A percentile compares a stretch with the other conserved stretches of the same genome.
phyloP scores from a whole-genome alignment of 2,797 vertebrate species.

The Gambusia yucatana region DNA sequence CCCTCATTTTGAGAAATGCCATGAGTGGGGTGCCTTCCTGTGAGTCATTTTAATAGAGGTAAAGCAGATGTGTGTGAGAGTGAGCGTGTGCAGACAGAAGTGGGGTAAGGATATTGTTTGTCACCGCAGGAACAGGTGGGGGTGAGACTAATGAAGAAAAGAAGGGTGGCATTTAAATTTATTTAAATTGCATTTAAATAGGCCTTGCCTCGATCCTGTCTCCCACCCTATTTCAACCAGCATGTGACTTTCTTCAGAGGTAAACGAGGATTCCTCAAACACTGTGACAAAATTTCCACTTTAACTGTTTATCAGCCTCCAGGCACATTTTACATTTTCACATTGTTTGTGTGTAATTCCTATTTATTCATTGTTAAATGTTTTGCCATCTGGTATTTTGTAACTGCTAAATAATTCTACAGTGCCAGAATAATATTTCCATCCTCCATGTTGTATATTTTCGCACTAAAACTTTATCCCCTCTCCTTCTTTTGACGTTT shows the following conservation, averaged over 20 bases:
- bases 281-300: slow-evolving; percentile 29
- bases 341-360: slow-evolving; percentile 15
- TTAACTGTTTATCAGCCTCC: slow-evolving; percentile 6
- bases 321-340: slow-evolving; percentile 25
- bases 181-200: slow-evolving; percentile 83
- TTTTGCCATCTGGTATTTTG: slow-evolving; percentile 8
- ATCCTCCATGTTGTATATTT: background rate
- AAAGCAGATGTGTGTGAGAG: slow-evolving; percentile 65
- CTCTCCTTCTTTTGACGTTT: background rate
- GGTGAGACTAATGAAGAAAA: slow-evolving; percentile 79
- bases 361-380: background rate
- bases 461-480: background rate
- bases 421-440: background rate
- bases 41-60: slow-evolving; percentile 79
- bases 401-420: background rate
- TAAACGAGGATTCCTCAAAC: slow-evolving; percentile 50
- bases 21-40: slow-evolving; percentile 66
- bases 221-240: slow-evolving; percentile 24
- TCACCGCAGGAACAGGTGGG: slow-evolving; percentile 76
- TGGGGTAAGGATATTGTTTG: slow-evolving; percentile 76
- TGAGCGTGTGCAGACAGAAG: slow-evolving; percentile 44
- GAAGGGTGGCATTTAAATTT: slow-evolving; percentile 79
- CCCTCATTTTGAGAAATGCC: slow-evolving; percentile 77
- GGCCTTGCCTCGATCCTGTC: slow-evolving; percentile 49
- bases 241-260: slow-evolving; percentile 38